Evolutionary conservation across 1,140 invertebrate species (phyloP), one percentile per base, ranked within the genome.

Genomic region (Linepithema humile): DNA sequence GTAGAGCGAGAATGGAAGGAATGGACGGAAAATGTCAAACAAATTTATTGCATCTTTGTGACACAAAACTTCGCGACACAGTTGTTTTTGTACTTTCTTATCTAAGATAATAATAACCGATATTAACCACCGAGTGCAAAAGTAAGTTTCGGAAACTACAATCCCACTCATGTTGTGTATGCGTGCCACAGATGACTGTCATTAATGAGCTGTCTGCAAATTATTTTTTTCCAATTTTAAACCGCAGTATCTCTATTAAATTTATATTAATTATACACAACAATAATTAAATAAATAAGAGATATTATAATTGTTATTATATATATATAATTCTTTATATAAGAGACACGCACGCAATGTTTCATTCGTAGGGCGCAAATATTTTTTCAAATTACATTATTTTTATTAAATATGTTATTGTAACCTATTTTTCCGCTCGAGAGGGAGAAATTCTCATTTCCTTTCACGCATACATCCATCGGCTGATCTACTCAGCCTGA

Each of bases 401-500:
- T 65, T 65, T 67, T 50, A 69, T 78, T 40, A 69, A 69, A 57
- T n/a, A n/a, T 69, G n/a, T 35, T 15, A 5, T 80, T 69, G 29
- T 40, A 53, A 69, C 15, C 26, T 69, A 35, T 35, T 69, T 80
- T 20, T 57, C n/a, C 38, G n/a, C 3, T 38, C 35, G 38, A 69
- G 62, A 80, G 75, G 12, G 17, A 69, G 48, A 69, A 80, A 80
- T 40, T 80, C 48, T 80, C 23, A 69, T 80, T 80, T 80, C 32
- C 64, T 40, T 35, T 32, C n/a, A 48, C 32, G 38, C 53, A 62
- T 20, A 23, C 43, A 50, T 73, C 3, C 26, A 57, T 70, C 29
- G 26, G 53, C 10, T 43, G 40, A 7, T 62, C 29, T 67, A 57
- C 60, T 85, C 85, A 75, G 83, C 83, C 77, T 75, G 88, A 91